Base-by-base conservation (phyloP, 2,797 vertebrate genomes). In the Epinephelus coioides region DNA sequence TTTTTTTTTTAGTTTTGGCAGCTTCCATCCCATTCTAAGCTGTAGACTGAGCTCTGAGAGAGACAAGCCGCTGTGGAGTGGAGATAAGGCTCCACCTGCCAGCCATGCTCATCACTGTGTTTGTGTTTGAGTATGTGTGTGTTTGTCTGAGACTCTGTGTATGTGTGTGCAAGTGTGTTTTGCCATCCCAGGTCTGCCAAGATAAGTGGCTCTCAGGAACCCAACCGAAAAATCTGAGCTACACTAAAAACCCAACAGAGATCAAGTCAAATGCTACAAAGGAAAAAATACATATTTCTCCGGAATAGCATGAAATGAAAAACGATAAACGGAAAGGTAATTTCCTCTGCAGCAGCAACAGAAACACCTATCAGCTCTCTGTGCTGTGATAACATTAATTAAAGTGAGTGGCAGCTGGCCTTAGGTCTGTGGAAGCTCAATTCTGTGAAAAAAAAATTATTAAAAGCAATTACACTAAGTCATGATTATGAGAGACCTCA, bases 21-120 rank as follows among this genome's bases (percentile, higher is more conserved):
- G 53, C 66, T 77, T 86, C 67, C 46, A 71, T 79, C 34, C 18
- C 0, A 19, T 46, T 84, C 63, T 81, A 81, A 88, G 86, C 88
- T 70, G 73, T 74, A 14, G 44, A 73, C 84, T 83, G 85, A 83
- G 80, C 54, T 64, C 73, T 85, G 82, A 85, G 78, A 87, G 83
- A 82, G 76, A 74, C 51, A 73, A 73, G 78, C 67, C 47, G 38
- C 90, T 91, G 92, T 51, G 66, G 57, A 77, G 85, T 14, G 19
- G 67, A 91, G 93, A 93, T 93, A 91, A 92, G 78, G 56, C 89
- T 89, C 64, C 83, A 92, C 89, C 92, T 93, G 91, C 79, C 84
- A 88, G 83, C 84, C 44, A 65, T 34, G 60, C 86, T 87, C 78
- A 79, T 85, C 82, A 69, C 30, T 61, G 61, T 71, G 68, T 73